These are phyloP conservation scores for Cordilura impudica DNA, from an alignment of 2,888 invertebrate genomes.

Conservation along the genomic window DNA sequence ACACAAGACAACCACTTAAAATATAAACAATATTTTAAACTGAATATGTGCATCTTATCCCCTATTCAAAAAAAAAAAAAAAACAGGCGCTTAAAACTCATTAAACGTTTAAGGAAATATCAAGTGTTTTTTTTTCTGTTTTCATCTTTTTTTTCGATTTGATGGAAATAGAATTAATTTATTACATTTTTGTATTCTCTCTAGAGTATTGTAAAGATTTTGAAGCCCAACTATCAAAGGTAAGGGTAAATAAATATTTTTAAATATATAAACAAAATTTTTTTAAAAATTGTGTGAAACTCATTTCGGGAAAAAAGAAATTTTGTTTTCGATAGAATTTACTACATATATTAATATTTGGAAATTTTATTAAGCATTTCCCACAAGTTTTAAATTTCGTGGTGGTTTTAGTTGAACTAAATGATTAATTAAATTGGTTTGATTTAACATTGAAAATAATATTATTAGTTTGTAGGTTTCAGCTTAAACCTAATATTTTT, in stretches of 20 bases:
- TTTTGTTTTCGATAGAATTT: not conserved
- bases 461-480: no score
- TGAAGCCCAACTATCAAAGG: slow-evolving; percentile 47
- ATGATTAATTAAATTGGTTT: no score
- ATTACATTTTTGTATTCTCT: slow-evolving; percentile 39
- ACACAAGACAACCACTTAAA: slow-evolving; percentile 36
- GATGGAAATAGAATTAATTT: slow-evolving; percentile 44
- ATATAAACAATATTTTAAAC: slow-evolving; percentile 25
- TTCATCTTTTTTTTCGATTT: not conserved
- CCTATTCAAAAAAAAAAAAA: not conserved
- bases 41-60: slow-evolving; percentile 24
- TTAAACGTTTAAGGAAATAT: slow-evolving; percentile 42
- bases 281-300: slow-evolving; percentile 49
- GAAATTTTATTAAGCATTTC: slow-evolving; percentile 22
- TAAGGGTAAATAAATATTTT: slow-evolving; percentile 5
- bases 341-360: slow-evolving; percentile 5
- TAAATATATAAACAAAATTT: not conserved
- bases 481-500: no score
- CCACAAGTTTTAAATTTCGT: slow-evolving; percentile 59
- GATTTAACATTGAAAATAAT: no score
- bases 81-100: slow-evolving; percentile 20
- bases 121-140: slow-evolving; percentile 53
- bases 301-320: slow-evolving; percentile 8
- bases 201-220: slow-evolving; percentile 27
- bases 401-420: not conserved